phyloP scores from a whole-genome alignment of 2,888 invertebrate species.

The Marronus borbonicus region DNA sequence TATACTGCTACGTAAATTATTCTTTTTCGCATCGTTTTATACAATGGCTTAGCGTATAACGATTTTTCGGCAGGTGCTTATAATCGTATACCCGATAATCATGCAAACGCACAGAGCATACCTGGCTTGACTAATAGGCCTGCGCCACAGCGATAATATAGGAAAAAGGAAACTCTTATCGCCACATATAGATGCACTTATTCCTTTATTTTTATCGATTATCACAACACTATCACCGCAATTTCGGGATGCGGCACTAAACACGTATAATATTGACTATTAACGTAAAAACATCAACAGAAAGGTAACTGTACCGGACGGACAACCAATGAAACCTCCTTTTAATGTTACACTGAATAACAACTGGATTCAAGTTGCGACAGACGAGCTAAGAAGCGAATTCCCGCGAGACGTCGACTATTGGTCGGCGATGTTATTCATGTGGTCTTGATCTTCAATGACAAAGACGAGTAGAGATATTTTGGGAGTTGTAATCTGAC shows the following conservation, averaged over 20 bases:
- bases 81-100: background rate
- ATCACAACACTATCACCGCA: conserved; percentile 34
- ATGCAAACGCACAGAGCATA: background rate
- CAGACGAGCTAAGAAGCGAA: conserved; percentile 27
- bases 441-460: conserved; percentile 3
- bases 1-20: background rate
- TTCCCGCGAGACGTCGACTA: conserved; percentile 19
- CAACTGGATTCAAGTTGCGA: background rate
- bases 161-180: conserved; percentile 15
- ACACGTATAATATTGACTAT: background rate
- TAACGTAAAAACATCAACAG: conserved; percentile 10
- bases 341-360: conserved; percentile 14
- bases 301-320: background rate
- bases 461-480: background rate
- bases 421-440: background rate
- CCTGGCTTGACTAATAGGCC: background rate
- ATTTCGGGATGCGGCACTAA: background rate
- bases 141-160: background rate
- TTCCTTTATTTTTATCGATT: background rate
- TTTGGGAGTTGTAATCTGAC: background rate
- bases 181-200: conserved; percentile 2
- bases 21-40: background rate
- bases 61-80: background rate
- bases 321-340: conserved; percentile 10
- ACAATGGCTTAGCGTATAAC: background rate